Evolutionary conservation across 2,888 invertebrate species (phyloP), one percentile per base, ranked within the genome.

Genomic region (Eristalis intricaria): DNA sequence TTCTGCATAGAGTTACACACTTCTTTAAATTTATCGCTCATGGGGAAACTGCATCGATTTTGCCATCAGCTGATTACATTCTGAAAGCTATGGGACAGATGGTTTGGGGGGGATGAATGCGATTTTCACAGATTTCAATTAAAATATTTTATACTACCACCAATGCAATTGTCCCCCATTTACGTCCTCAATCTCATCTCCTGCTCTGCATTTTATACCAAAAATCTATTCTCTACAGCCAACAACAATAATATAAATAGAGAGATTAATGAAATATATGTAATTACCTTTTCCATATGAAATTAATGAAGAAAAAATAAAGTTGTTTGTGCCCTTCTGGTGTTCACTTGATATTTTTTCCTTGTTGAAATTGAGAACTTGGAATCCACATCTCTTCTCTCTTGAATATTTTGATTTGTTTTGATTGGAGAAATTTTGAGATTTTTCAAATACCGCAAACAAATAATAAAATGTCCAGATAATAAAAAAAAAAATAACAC

Each of bases 61-160:
- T 85, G 77, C 77, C 77, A 77, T 81, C 85, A 85, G 85, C 85
- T 86, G 86, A 82, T 82, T 82, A 74, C 78, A 86, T 63, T 75
- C 73, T 60, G 23, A 82, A 70, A 65, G 74, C 50, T n/a, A 26
- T n/a, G n/a, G 61, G 66, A 63, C 35, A 38, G 60, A 23, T 68
- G 61, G n/a, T 23, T 60, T 29, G 32, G 43, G 40, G 35, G 70
- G 43, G 71, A 77, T 73, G 73, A 65, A 82, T 82, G 86, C 82
- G 82, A 22, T 86, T 82, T 77, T 76, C 64, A 76, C 63, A 82
- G 82, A 82, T 74, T 70, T 77, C 65, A 79, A 84, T 74, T 64
- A 40, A 73, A 81, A 64, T 64, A 58, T 66, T 64, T 63, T 61
- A 60, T 50, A 77, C 65, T 71, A 84, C 70, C 65, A 65, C 77